Evolutionary conservation across 2,888 invertebrate genomes (phyloP), one percentile per base, ranked within the genome.

Genomic region (Hermaeophaga mercurialis): DNA sequence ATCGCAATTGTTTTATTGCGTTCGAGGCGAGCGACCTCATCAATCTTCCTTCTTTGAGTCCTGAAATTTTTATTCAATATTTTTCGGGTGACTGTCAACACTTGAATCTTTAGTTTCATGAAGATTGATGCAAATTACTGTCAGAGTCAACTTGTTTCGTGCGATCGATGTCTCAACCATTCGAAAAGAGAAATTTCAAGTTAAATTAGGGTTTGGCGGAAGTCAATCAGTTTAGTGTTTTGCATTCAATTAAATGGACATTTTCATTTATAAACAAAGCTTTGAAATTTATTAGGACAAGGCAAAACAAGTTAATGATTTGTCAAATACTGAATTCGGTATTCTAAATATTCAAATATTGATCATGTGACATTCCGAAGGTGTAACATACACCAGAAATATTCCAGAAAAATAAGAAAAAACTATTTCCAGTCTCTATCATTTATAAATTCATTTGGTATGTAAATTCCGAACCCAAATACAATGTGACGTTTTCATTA

Each of bases 401-500:
- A n/a, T n/a, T n/a, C n/a, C n/a, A n/a, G n/a, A 31, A 12, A 31
- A 31, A 31, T 31, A 31, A 12, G 31, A 31, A 31, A 31, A 31
- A 31, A 31, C 28, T 9, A 2, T 8, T 6, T 28, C 11, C 11
- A 9, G 12, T 12, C n/a, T 9, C 5, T 15, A 39, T 41, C 48
- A 17, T 39, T 56, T 53, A 56, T 53, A 59, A 59, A 59, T 47
- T 43, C 59, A 53, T 56, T 49, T 24, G 56, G 7, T 52, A 56
- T 56, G 56, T 43, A 59, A 59, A 59, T 59, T 48, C 26, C 48
- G 43, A 49, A 54, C 50, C 39, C 22, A 52, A 56, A 56, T 44
- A 47, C 54, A 55, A 53, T 50, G 34, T 50, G 48, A 53, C 56
- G 46, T 61, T 61, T 61, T 61, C 55, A 61, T 58, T 61, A 61